Percentiles rank a stretch among this genome's conserved stretches.
These are phyloP conservation scores for Ctenosaura bakeri DNA, from an alignment of 2,797 vertebrate genomes.

Conservation along the genomic window DNA sequence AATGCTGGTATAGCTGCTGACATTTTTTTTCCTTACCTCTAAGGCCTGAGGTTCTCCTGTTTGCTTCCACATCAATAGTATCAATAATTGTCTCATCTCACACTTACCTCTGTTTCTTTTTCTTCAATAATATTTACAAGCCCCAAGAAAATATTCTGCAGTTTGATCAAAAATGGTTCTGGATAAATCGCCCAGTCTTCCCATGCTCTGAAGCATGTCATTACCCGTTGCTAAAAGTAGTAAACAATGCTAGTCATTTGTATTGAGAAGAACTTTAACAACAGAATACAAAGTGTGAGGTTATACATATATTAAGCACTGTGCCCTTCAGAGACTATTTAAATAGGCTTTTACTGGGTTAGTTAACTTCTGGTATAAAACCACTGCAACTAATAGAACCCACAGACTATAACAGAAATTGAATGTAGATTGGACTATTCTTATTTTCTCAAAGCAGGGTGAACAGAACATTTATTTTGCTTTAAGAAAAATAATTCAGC, in stretches of 20 bases:
- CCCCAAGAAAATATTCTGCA: conserved; percentile 98
- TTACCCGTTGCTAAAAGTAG: conserved; percentile 93
- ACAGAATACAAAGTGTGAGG: conserved; percentile 43
- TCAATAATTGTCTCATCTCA: conserved; percentile 12
- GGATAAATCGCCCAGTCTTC: conserved; percentile 99
- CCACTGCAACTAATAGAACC: background rate
- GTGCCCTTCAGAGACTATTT: background rate
- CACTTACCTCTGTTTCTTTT: conserved; percentile 86
- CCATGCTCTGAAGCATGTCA: conserved; percentile 99
- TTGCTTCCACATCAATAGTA: conserved; percentile 15
- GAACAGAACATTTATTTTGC: background rate
- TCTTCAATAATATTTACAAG: conserved; percentile 94
- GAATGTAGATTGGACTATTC: background rate
- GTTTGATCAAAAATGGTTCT: conserved; percentile 98
- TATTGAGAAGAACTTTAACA: conserved; percentile 37
- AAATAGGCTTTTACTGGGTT: background rate
- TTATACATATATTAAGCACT: background rate
- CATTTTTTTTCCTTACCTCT: conserved; percentile 28
- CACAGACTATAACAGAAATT: background rate
- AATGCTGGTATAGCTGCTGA: background rate
- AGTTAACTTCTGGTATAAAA: background rate
- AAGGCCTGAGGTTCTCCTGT: conserved; percentile 14
- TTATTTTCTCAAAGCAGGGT: background rate
- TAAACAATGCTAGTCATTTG: conserved; percentile 47
- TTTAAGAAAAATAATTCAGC: background rate